A percentile compares a stretch with the other conserved stretches of the same genome.
Conservation (phyloP, 1,140 invertebrate genomes). For the Andrena cerasifolii region DNA sequence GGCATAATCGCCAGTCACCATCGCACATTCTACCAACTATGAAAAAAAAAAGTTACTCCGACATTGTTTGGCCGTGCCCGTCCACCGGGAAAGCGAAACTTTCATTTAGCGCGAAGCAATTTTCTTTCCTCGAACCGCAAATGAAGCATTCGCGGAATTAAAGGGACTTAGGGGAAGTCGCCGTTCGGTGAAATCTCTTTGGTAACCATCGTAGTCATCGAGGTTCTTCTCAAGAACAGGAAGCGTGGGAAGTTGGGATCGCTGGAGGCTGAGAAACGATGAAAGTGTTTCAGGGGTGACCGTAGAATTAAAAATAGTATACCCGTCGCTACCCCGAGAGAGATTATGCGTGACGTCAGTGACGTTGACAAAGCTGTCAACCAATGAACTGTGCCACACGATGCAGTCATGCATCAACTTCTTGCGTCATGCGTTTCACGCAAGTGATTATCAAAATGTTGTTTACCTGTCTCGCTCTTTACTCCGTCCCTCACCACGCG, state of each 20-base stretch:
- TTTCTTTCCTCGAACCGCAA: not conserved
- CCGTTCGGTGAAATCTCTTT: not conserved
- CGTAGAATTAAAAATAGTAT: conserved; percentile 48
- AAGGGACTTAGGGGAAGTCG: not conserved
- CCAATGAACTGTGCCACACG: conserved; percentile 34
- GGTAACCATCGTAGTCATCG: not conserved
- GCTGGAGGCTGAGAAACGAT: conserved; percentile 12
- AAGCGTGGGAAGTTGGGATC: conserved; percentile 1
- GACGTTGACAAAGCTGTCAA: conserved; percentile 47
- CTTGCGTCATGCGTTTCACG: conserved; percentile 3
- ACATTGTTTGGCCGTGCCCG: conserved; percentile 26
- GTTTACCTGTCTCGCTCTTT: conserved; percentile 10
- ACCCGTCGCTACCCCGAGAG: conserved; percentile 37
- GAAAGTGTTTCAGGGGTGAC: conserved; percentile 43
- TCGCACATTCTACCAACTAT: conserved; percentile 5
- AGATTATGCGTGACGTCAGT: conserved; percentile 51
- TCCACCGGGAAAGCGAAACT: not conserved
- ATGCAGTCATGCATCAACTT: conserved; percentile 37
- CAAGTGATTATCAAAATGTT: conserved; percentile 28
- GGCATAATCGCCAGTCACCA: conserved; percentile 10
- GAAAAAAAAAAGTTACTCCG: conserved; percentile 21
- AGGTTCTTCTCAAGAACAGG: conserved; percentile 13
- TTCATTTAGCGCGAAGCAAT: not conserved
- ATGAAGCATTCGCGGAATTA: not conserved
- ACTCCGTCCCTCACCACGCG: not conserved